A percentile compares a stretch with the other conserved stretches of the same genome.
Evolutionary conservation across 2,797 vertebrate species (phyloP).

Genomic region (Tamandua tetradactyla): DNA sequence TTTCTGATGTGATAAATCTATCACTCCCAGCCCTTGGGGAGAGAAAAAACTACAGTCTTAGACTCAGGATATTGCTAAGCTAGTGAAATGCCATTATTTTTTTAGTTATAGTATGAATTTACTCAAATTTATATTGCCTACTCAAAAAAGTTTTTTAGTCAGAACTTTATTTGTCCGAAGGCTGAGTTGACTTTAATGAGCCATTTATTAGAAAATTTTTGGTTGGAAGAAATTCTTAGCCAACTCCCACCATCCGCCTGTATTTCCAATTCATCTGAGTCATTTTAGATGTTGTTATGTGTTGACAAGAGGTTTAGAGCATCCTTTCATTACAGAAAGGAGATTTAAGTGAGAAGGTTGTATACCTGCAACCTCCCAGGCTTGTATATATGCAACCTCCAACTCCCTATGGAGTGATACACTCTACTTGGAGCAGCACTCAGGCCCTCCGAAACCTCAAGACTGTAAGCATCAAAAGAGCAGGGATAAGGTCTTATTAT

Average conservation of each 20-base stretch:
- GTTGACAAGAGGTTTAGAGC: neutral
- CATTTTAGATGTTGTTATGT: neutral
- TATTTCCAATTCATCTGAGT: neutral
- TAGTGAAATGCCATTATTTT: neutral
- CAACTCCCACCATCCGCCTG: neutral
- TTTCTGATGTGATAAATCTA: neutral
- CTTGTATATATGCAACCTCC: neutral
- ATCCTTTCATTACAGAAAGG: neutral
- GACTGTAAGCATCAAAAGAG: too few species aligned
- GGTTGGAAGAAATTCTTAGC: neutral
- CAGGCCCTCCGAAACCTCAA: neutral
- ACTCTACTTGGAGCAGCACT: neutral
- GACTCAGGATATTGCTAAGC: neutral
- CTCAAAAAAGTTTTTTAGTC: neutral
- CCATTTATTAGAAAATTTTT: constrained; percentile 9
- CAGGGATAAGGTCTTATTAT: neutral
- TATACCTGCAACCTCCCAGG: neutral
- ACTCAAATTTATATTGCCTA: neutral
- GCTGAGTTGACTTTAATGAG: constrained; percentile 24
- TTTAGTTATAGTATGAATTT: neutral
- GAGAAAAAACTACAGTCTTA: neutral
- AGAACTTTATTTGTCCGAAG: neutral
- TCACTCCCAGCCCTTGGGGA: neutral
- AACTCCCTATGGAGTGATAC: neutral
- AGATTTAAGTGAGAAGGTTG: neutral